A percentile compares a stretch with the other conserved stretches of the same genome.
Conservation (phyloP, 2,113 vertebrate species). For the Alligator sinensis region DNA sequence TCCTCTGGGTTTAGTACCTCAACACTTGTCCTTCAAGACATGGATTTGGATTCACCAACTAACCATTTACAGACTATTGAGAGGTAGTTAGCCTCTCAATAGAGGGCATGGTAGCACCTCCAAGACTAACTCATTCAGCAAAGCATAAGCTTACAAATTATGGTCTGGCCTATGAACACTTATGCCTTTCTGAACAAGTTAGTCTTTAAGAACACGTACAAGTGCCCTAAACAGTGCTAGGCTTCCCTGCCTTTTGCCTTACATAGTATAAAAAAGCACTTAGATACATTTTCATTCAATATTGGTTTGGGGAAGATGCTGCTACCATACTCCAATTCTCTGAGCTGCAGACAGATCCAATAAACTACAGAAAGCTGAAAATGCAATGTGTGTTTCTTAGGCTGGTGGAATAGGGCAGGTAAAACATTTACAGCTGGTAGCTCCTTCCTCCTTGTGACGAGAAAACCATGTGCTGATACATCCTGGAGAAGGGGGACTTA, state of each 20-base stretch:
- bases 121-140: too few relatives aligned
- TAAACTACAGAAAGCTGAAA: not conserved
- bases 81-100: too few relatives aligned
- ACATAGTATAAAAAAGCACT: too few relatives aligned
- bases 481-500: fast-evolving
- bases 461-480: not conserved
- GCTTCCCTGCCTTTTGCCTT: too few relatives aligned
- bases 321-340: not conserved
- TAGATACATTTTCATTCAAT: not conserved
- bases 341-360: not conserved
- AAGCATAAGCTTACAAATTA: too few relatives aligned
- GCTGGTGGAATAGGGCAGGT: not conserved
- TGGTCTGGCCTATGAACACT: too few relatives aligned
- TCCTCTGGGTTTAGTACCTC: not conserved
- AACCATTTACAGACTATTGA: too few relatives aligned
- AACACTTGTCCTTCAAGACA: not conserved
- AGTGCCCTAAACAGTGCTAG: too few relatives aligned
- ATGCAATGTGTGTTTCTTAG: not conserved
- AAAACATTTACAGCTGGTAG: not conserved
- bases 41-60: not conserved
- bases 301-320: not conserved
- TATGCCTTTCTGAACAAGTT: too few relatives aligned
- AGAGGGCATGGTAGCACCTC: too few relatives aligned
- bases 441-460: not conserved
- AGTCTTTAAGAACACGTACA: too few relatives aligned